Conservation (phyloP, 2,113 vertebrate genomes). For the Chamaetylas fuelleborni region DNA sequence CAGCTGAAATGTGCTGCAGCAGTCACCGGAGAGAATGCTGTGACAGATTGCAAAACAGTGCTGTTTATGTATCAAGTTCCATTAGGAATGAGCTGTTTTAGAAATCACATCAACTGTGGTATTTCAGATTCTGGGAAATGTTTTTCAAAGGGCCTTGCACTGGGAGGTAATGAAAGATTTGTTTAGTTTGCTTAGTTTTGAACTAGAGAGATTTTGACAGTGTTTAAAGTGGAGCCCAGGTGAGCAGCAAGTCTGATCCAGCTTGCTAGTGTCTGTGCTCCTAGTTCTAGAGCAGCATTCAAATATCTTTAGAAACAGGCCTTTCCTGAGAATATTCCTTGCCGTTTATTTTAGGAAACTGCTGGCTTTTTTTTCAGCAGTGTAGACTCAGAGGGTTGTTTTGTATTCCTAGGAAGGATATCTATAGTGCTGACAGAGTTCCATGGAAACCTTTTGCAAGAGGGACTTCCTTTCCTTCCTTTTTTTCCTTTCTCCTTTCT, state of each 20-base stretch:
- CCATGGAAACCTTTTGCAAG: background rate
- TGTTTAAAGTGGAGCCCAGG: background rate
- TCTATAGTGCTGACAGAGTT: background rate
- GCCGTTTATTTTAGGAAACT: background rate
- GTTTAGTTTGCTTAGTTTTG: background rate
- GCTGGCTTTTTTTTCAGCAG: background rate
- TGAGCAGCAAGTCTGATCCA: background rate
- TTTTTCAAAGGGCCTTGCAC: background rate
- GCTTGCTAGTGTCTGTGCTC: background rate
- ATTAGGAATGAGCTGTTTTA: background rate
- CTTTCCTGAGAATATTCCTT: background rate
- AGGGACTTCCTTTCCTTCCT: accelerated
- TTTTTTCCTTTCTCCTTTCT: no score
- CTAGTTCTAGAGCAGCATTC: background rate
- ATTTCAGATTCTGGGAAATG: background rate
- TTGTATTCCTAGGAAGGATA: background rate
- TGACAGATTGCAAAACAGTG: background rate
- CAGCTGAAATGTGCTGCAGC: background rate
- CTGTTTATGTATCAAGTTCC: conserved; percentile 5
- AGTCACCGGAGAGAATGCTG: background rate
- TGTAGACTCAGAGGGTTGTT: background rate
- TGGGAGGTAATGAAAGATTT: background rate
- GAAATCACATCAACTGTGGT: background rate
- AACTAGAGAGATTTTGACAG: background rate
- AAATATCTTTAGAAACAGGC: background rate